phyloP scores from a whole-genome alignment of 2,797 vertebrate species.

The Miichthys miiuy region DNA sequence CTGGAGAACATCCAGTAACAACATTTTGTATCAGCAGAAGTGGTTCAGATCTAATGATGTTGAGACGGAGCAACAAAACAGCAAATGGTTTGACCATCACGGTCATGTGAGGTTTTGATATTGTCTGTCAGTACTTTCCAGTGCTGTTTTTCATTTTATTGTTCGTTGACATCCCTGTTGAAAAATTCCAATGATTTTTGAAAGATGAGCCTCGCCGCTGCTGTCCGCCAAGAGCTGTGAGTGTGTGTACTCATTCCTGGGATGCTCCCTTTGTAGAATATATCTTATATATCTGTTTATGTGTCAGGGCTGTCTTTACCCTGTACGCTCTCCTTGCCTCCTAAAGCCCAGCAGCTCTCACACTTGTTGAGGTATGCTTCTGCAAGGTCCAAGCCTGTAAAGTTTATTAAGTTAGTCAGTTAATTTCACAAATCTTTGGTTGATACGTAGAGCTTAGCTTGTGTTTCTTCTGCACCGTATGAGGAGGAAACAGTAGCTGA shows the following conservation, averaged over 20 bases:
- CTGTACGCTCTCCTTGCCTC: conserved; percentile 4
- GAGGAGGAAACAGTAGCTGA: conserved; percentile 49
- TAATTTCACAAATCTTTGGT: conserved; percentile 10
- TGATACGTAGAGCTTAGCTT: neutral
- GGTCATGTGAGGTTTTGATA: conserved; percentile 14
- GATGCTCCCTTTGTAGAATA: conserved; percentile 31
- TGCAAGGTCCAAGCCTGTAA: neutral
- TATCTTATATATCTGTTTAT: conserved; percentile 16
- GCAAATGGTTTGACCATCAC: conserved; percentile 22
- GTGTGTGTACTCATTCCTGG: neutral
- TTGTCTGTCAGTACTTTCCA: conserved; percentile 28
- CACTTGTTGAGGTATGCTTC: neutral
- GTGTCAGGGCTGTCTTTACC: conserved; percentile 29
- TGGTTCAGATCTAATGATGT: conserved; percentile 20
- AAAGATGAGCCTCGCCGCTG: conserved; percentile 3
- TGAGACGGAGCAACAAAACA: conserved; percentile 4
- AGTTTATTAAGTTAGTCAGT: neutral
- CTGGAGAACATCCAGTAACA: conserved; percentile 10
- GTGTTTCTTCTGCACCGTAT: conserved; percentile 10
- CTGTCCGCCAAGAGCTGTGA: conserved; percentile 14
- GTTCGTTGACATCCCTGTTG: conserved; percentile 13
- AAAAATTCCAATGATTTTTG: conserved; percentile 41
- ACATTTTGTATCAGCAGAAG: conserved; percentile 11
- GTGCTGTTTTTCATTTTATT: conserved; percentile 6
- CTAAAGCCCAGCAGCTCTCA: neutral